Percentiles rank a stretch among this genome's conserved stretches.
Evolutionary conservation across 2,797 vertebrate species (phyloP).

Genomic region (Gymnocypris eckloni): DNA sequence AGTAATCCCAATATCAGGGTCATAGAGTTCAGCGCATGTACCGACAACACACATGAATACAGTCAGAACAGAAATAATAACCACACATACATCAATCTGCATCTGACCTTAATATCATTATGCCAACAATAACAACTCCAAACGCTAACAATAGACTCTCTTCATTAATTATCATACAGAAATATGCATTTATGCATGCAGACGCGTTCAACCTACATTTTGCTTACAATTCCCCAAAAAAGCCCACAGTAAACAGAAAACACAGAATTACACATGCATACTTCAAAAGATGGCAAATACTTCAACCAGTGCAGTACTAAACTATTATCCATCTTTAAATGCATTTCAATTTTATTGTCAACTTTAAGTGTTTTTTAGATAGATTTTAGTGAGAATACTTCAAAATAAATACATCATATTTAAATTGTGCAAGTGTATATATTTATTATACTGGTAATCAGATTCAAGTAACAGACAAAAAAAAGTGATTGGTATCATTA

Average conservation of each 20-base stretch:
- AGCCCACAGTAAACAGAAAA: not conserved
- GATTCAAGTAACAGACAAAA: not conserved
- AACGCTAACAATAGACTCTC: not conserved
- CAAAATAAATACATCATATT: not conserved
- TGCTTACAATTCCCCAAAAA: not conserved
- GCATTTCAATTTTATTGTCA: not conserved
- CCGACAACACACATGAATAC: not conserved
- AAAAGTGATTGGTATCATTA: not conserved
- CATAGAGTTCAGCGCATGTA: slow-evolving; percentile 1
- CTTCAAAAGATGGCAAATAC: not conserved
- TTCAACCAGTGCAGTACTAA: not conserved
- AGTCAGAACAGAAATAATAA: not conserved
- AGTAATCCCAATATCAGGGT: slow-evolving; percentile 35
- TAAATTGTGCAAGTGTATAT: not conserved
- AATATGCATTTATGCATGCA: not conserved
- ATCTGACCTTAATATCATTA: slow-evolving; percentile 14
- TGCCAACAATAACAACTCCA: not conserved
- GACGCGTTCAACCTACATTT: slow-evolving; percentile 1
- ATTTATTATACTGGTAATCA: not conserved
- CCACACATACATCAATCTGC: not conserved
- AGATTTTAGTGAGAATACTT: not conserved
- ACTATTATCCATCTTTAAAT: not conserved
- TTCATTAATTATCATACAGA: slow-evolving; percentile 14
- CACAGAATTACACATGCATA: not conserved
- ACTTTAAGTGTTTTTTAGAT: not conserved